A percentile compares a stretch with the other conserved stretches of the same genome.
phyloP scores from a whole-genome alignment of 2,113 vertebrate genomes.

The Sisor rabdophorus region DNA sequence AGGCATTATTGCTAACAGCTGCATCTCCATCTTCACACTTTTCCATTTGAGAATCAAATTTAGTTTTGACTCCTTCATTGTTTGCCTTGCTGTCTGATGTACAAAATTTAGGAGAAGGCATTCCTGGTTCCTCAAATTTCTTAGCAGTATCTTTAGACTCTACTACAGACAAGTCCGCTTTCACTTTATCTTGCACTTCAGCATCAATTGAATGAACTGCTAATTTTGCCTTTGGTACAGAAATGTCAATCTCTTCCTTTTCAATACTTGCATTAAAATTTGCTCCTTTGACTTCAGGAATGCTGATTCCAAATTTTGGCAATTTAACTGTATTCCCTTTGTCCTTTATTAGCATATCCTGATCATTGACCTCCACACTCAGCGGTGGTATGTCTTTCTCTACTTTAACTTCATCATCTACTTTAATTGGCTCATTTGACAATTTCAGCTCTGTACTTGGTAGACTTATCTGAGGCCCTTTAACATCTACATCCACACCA shows the following conservation, averaged over 20 bases:
- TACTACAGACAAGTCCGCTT: slow-evolving; percentile 10
- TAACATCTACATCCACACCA: slow-evolving; percentile 6
- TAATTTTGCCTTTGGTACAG: neutral
- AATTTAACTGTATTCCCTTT: slow-evolving; percentile 30
- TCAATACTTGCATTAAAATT: neutral
- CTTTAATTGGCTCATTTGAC: neutral
- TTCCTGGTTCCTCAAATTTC: slow-evolving; percentile 25
- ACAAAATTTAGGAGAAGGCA: slow-evolving; percentile 51
- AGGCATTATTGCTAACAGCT: slow-evolving; percentile 33
- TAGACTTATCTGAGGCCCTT: slow-evolving; percentile 17
- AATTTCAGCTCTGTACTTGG: neutral
- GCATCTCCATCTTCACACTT: slow-evolving; percentile 43
- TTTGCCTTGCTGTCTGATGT: slow-evolving; percentile 47
- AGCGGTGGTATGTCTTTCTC: neutral
- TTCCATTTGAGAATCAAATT: slow-evolving; percentile 50
- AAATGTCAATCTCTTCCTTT: slow-evolving; percentile 1
- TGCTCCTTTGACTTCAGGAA: slow-evolving; percentile 15
- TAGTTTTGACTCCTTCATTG: neutral
- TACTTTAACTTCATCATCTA: neutral
- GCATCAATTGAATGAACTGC: slow-evolving; percentile 1
- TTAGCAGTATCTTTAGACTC: slow-evolving; percentile 17
- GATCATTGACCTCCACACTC: neutral
- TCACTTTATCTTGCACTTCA: slow-evolving; percentile 1
- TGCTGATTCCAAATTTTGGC: slow-evolving; percentile 40
- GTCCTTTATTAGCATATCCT: neutral